A percentile compares a stretch with the other conserved stretches of the same genome.
Conservation (phyloP, 1,140 invertebrate species). For the Bombus breviceps region DNA sequence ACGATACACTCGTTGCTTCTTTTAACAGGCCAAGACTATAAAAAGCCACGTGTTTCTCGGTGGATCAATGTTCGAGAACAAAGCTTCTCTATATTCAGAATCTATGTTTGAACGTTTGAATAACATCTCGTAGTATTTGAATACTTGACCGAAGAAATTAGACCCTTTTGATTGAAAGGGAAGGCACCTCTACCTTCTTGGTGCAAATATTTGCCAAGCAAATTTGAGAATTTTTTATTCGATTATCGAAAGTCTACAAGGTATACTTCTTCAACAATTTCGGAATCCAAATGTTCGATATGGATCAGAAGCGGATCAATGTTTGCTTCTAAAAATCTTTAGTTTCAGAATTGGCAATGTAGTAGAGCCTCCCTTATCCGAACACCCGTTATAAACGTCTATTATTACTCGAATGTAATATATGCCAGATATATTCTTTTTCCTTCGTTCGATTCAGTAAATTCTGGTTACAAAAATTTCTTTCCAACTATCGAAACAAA, state of each 20-base stretch:
- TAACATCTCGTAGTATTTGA: not conserved
- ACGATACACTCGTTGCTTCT: not conserved
- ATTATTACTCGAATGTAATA: no score
- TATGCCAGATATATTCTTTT: no score
- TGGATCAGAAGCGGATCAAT: not conserved
- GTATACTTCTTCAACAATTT: not conserved
- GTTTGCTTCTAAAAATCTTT: not conserved
- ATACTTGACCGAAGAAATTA: not conserved
- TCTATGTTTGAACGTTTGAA: not conserved
- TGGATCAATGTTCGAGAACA: not conserved
- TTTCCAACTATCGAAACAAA: no score
- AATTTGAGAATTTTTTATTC: constrained; percentile 9
- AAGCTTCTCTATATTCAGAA: not conserved
- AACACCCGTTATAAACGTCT: not conserved
- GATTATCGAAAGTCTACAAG: not conserved
- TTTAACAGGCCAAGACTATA: no score
- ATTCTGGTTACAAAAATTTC: no score
- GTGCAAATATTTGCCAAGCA: constrained; percentile 21
- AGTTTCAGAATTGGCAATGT: not conserved
- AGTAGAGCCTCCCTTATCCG: no score
- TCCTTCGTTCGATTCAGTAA: no score
- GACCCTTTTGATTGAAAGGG: not conserved
- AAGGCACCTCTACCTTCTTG: not conserved
- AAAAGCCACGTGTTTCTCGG: not conserved
- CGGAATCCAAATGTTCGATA: not conserved